Percentiles rank a stretch among this genome's conserved stretches.
phyloP scores from a whole-genome alignment of 1,140 invertebrate genomes.

The Habropoda laboriosa region DNA sequence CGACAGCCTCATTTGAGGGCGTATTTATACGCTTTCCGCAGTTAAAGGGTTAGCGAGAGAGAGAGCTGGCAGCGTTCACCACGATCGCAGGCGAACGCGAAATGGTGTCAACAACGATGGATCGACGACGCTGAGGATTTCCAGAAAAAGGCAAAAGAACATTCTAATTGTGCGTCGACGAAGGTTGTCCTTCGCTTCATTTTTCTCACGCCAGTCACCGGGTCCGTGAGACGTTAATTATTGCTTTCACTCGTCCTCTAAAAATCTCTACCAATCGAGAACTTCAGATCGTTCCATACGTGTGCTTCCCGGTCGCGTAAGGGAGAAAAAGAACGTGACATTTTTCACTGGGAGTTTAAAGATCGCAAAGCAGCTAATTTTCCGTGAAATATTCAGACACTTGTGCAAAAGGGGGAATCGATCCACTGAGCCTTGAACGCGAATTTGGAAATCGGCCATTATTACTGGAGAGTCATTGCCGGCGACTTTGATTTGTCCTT shows the following conservation, averaged over 20 bases:
- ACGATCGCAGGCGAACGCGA: too few relatives aligned
- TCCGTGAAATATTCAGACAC: neutral
- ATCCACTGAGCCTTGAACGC: conserved; percentile 42
- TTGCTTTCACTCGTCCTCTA: neutral
- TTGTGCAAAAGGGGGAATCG: conserved; percentile 9
- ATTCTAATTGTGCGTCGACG: neutral
- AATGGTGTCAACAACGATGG: neutral
- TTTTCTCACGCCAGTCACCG: neutral
- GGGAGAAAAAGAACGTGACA: neutral
- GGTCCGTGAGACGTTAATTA: conserved; percentile 11
- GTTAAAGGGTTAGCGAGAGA: too few relatives aligned
- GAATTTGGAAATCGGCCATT: conserved; percentile 53
- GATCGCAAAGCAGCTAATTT: neutral
- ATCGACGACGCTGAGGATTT: neutral
- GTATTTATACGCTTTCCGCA: too few relatives aligned
- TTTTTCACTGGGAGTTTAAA: neutral
- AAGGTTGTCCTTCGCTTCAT: neutral
- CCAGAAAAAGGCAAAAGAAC: neutral
- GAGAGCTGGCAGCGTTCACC: too few relatives aligned
- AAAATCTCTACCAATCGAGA: neutral
- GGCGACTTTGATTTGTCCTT: conserved; percentile 47
- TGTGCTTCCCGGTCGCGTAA: neutral
- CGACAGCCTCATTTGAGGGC: too few relatives aligned
- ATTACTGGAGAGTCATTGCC: conserved; percentile 45
- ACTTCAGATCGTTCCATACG: too few relatives aligned